Evolutionary conservation across 2,113 vertebrate species (phyloP).

Genomic region (Polyodon spathula): DNA sequence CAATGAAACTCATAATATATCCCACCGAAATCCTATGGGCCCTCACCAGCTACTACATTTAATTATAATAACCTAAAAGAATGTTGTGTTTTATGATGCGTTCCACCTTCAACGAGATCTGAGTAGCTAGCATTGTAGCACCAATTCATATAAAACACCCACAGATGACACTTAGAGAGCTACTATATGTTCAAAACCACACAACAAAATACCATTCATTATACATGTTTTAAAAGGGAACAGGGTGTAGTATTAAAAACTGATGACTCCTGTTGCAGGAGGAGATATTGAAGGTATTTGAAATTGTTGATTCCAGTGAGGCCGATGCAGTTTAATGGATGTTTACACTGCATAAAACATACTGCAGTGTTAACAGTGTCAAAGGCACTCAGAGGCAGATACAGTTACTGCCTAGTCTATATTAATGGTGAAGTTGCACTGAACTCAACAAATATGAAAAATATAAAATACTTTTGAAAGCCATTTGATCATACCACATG

Average conservation of each 20-base stretch:
- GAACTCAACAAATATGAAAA: too few relatives aligned
- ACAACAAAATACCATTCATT: not conserved
- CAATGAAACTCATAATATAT: not conserved
- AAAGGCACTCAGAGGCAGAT: not conserved
- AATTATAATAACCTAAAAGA: conserved; percentile 7
- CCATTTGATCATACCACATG: too few relatives aligned
- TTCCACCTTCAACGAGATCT: not conserved
- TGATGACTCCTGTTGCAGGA: not conserved
- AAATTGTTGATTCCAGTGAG: not conserved
- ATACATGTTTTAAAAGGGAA: not conserved
- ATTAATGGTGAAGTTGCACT: too few relatives aligned
- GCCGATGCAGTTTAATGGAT: not conserved
- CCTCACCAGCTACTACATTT: not conserved
- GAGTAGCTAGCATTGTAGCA: not conserved
- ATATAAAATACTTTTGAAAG: too few relatives aligned
- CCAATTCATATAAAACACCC: not conserved
- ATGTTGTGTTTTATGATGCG: conserved; percentile 2
- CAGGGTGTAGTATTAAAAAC: not conserved
- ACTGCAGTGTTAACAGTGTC: not conserved
- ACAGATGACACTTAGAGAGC: not conserved
- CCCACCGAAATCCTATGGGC: not conserved
- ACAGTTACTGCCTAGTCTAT: too few relatives aligned
- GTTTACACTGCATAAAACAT: not conserved
- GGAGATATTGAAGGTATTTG: not conserved
- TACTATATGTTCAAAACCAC: not conserved